These are phyloP conservation scores for Lota lota DNA, from an alignment of 2,113 vertebrate genomes.

Conservation along the genomic window DNA sequence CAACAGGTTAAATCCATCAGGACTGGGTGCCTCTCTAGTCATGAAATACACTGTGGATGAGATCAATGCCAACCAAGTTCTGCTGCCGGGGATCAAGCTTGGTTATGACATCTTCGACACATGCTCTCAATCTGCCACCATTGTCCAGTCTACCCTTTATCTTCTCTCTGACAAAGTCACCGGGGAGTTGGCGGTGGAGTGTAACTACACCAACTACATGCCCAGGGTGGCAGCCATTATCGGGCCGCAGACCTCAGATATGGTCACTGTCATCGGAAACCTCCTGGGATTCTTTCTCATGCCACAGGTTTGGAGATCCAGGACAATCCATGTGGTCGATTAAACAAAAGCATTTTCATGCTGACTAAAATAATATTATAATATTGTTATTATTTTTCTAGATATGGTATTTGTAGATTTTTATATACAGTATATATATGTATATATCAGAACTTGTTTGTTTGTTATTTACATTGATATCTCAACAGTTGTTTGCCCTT, in stretches of 20 bases:
- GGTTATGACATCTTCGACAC: constrained; percentile 78
- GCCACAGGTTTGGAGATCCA: constrained; percentile 77
- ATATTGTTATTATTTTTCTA: too few relatives aligned
- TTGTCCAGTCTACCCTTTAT: constrained; percentile 76
- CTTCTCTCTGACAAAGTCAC: constrained; percentile 67
- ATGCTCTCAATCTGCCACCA: constrained; percentile 66
- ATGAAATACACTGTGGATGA: constrained; percentile 86
- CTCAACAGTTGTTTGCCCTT: too few relatives aligned
- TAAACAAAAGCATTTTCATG: not conserved
- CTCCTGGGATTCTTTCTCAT: constrained; percentile 83
- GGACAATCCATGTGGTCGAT: not conserved
- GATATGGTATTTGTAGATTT: too few relatives aligned
- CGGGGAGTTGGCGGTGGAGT: constrained; percentile 38
- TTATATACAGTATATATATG: too few relatives aligned
- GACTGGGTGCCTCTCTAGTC: constrained; percentile 77
- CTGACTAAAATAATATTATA: not conserved
- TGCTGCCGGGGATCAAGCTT: constrained; percentile 78
- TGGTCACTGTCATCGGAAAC: constrained; percentile 75
- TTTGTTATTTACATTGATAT: too few relatives aligned
- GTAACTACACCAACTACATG: constrained; percentile 81
- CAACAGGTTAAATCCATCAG: constrained; percentile 64
- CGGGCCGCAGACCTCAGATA: constrained; percentile 76
- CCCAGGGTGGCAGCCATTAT: constrained; percentile 79
- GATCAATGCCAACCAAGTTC: constrained; percentile 76
- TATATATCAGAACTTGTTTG: too few relatives aligned